Conservation (phyloP, 2,113 vertebrate genomes). For the Silurus meridionalis region DNA sequence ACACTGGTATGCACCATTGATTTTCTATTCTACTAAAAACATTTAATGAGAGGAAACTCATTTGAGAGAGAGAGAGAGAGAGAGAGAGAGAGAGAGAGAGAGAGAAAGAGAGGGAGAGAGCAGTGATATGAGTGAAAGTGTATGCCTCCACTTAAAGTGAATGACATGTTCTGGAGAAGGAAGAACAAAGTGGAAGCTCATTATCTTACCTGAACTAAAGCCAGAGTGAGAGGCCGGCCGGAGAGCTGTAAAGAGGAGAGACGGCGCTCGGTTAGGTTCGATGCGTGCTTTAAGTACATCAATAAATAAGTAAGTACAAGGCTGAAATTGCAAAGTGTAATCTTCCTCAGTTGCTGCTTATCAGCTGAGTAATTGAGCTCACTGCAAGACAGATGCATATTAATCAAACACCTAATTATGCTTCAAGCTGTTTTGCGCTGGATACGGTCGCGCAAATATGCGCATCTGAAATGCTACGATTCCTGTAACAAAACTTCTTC, state of each 20-base stretch:
- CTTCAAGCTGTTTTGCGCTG: conserved; percentile 34
- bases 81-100: conserved; percentile 52
- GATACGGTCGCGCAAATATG: neutral
- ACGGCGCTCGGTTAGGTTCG: conserved; percentile 10
- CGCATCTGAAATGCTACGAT: neutral
- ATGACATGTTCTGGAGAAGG: conserved; percentile 66
- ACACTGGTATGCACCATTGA: conserved; percentile 75
- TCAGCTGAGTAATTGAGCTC: conserved; percentile 33
- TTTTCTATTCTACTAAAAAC: conserved; percentile 78
- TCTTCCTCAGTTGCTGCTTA: conserved; percentile 23
- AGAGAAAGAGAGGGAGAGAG: conserved; percentile 67
- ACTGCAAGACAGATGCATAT: conserved; percentile 31
- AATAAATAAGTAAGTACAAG: conserved; percentile 25
- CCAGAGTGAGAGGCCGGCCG: conserved; percentile 25
- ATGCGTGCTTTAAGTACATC: neutral
- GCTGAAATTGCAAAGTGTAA: conserved; percentile 19
- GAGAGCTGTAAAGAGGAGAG: conserved; percentile 33
- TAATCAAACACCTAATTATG: conserved; percentile 40
- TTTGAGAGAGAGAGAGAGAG: conserved; percentile 68
- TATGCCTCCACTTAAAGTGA: conserved; percentile 44
- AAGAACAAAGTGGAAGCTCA: conserved; percentile 58
- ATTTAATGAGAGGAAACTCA: conserved; percentile 77
- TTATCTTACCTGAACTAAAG: conserved; percentile 41
- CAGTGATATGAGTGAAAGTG: conserved; percentile 62
- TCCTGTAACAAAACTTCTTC: neutral